These are phyloP conservation scores for Scolopax rusticola DNA, from an alignment of 2,797 vertebrate species.

Conservation along the genomic window DNA sequence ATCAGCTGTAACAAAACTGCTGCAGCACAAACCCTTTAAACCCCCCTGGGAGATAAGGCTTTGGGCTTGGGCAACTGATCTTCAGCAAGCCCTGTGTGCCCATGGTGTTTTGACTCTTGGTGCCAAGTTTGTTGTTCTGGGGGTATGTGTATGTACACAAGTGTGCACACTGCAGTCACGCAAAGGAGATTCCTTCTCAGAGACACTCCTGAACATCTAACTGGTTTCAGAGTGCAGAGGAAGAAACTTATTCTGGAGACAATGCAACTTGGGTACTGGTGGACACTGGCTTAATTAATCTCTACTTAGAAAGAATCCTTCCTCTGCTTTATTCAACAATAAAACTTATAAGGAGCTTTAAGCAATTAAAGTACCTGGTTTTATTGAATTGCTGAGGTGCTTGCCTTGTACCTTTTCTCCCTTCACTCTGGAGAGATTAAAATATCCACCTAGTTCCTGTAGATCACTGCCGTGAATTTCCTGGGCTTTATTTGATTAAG, in stretches of 20 bases:
- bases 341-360: not conserved
- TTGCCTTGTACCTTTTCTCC: not conserved
- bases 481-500: not conserved
- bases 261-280: not conserved
- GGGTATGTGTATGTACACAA: fast-evolving
- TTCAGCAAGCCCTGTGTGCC: not conserved
- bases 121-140: not conserved
- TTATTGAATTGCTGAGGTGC: not conserved
- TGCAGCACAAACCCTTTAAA: not conserved
- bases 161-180: fast-evolving
- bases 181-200: fast-evolving
- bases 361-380: not conserved
- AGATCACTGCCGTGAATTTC: not conserved
- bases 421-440: not conserved
- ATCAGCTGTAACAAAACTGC: not conserved
- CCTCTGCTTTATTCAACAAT: not conserved
- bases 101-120: fast-evolving
- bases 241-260: not conserved
- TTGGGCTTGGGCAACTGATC: not conserved
- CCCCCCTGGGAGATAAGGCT: not conserved
- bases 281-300: not conserved
- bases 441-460: not conserved
- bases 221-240: not conserved
- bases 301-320: not conserved
- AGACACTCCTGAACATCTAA: not conserved